Percentiles rank a stretch among this genome's conserved stretches.
phyloP scores from a whole-genome alignment of 2,888 invertebrate species.

The Melitaea athalia region DNA sequence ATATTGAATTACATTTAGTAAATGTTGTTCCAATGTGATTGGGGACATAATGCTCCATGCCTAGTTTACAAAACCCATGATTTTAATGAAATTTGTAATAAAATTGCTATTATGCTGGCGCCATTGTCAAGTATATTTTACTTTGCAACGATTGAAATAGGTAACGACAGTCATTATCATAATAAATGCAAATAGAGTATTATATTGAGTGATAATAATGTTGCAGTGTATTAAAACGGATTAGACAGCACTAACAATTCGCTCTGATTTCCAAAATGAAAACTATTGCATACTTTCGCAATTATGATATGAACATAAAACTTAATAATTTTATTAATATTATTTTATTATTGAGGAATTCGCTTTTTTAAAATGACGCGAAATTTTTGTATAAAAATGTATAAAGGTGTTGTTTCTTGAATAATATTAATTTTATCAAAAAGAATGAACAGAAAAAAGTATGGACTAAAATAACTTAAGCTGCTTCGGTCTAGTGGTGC shows the following conservation, averaged over 20 bases:
- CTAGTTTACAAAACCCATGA: conserved; percentile 39
- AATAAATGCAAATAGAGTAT: conserved; percentile 21
- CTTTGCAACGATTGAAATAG: conserved; percentile 23
- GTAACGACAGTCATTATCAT: conserved; percentile 15
- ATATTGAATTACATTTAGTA: conserved; percentile 36
- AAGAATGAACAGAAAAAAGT: too few species aligned
- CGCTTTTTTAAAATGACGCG: too few species aligned
- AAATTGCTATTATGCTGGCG: conserved; percentile 27
- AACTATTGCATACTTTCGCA: too few species aligned
- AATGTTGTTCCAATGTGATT: conserved; percentile 33
- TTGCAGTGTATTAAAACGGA: conserved; percentile 17
- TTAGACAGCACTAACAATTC: background rate
- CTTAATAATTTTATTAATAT: too few species aligned
- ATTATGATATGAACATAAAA: too few species aligned
- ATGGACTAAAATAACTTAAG: too few species aligned
- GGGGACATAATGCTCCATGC: conserved; percentile 34
- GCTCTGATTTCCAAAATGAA: background rate
- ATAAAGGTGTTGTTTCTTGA: too few species aligned
- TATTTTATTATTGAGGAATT: too few species aligned
- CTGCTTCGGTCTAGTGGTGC: too few species aligned
- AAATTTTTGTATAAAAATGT: too few species aligned
- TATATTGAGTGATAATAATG: conserved; percentile 18
- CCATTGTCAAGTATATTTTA: conserved; percentile 22
- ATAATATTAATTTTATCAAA: too few species aligned
- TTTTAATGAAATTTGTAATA: conserved; percentile 36